These are phyloP conservation scores for Amphipyra tragopoginis DNA, from an alignment of 2,888 invertebrate species.

Conservation along the genomic window DNA sequence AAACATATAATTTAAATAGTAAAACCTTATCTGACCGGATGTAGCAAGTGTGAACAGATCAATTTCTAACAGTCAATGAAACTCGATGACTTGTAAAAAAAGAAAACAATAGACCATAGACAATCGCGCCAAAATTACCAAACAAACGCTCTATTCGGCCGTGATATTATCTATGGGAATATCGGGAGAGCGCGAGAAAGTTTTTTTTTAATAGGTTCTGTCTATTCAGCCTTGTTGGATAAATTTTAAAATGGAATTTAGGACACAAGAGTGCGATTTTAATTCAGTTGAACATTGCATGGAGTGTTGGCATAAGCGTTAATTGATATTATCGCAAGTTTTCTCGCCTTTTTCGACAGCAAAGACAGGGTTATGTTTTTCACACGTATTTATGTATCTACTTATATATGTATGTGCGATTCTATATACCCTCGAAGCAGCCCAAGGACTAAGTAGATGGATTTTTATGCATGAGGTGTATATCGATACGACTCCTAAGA, in stretches of 20 bases:
- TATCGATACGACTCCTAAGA: no score
- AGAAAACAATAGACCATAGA: conserved; percentile 76
- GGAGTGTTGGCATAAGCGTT: no score
- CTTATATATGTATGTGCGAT: no score
- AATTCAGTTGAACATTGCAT: no score
- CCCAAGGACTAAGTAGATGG: no score
- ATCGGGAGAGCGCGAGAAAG: conserved; percentile 13
- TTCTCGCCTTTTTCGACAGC: no score
- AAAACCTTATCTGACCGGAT: conserved; percentile 56
- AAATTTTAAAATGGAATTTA: background rate
- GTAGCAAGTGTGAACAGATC: conserved; percentile 65
- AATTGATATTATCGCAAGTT: no score
- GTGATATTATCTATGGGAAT: conserved; percentile 71
- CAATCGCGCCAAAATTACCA: conserved; percentile 81
- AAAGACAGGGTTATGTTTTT: no score
- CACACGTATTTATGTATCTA: no score
- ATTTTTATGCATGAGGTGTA: no score
- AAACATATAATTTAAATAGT: conserved; percentile 50
- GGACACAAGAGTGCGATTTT: no score
- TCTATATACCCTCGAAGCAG: no score
- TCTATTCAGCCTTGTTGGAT: background rate
- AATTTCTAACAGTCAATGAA: conserved; percentile 56
- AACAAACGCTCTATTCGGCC: conserved; percentile 73
- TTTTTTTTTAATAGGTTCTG: conserved; percentile 18
- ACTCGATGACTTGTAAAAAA: conserved; percentile 70